Base-by-base conservation (phyloP, 2,113 vertebrate species). In the Heliornis fulica region DNA sequence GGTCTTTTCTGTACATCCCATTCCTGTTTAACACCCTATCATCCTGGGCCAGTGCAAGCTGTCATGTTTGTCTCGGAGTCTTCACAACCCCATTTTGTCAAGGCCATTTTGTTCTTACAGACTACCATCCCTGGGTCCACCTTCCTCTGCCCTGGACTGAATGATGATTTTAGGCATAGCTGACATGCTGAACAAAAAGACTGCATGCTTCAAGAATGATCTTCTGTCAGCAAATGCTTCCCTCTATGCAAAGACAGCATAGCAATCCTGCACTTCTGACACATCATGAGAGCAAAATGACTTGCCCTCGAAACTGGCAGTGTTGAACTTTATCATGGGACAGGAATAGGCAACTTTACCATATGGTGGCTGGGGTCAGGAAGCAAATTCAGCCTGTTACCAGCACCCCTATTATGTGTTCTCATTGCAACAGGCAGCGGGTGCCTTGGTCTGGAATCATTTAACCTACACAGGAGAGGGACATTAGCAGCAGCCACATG, bases 401-500 rank as follows among this genome's bases (percentile, higher is more conserved):
- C 43, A 41, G 10, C 46, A 64, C 9, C 48, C 26, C 21, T 15
- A 7, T 53, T 1, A 23, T 0, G 4, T 61, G 53, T 25, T 40
- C 48, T 56, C 16, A 31, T 53, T 90, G 60, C 93, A 94, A 53
- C 76, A 63, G 0, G 5, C 63, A 13, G 34, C 0, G 34, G 78
- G 31, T 75, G 48, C 41, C 69, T 89, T 0, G 14, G 59, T 72
- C 70, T 63, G 69, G 61, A 68, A 64, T 20, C 22, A 2, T 38
- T 29, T 53, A 48, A 65, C 59, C 68, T 60, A 83, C 34, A 20
- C 74, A 74, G 87, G 82, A 45, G 91, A 86, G 19, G 50, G 46
- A 65, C 0, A 1, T 11, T 43, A 68, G 59, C 72, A 34, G n/a
- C 29, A 14, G 68, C 51, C n/a, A 31, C 50, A 1, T 1, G 45